Percentiles rank a stretch among this genome's conserved stretches.
Evolutionary conservation across 2,797 vertebrate genomes (phyloP).

Genomic region (Heliangelus exortis): DNA sequence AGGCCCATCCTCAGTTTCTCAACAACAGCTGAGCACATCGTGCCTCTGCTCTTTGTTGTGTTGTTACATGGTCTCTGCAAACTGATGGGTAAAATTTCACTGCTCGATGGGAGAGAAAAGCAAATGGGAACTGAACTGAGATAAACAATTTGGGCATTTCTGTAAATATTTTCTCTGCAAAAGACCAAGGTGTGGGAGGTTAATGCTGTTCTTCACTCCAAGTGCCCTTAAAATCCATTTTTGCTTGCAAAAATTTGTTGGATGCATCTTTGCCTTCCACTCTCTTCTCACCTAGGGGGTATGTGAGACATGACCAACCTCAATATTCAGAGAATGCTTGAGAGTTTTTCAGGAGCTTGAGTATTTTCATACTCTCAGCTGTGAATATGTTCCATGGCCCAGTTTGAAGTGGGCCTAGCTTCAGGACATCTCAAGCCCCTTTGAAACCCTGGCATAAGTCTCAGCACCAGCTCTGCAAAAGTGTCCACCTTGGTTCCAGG

Average conservation of each 20-base stretch:
- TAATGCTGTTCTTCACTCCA: not conserved
- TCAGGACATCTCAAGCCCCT: not conserved
- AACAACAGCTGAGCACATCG: not conserved
- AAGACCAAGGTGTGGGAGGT: not conserved
- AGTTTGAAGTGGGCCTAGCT: not conserved
- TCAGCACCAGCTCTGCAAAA: not conserved
- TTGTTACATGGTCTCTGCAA: accelerated
- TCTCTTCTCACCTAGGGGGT: not conserved
- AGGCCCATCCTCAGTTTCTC: not conserved
- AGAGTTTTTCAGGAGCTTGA: not conserved
- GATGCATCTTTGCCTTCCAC: not conserved
- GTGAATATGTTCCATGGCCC: not conserved
- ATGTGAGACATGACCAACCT: not conserved
- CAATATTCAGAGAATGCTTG: not conserved
- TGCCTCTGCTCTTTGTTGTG: not conserved
- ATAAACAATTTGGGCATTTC: not conserved
- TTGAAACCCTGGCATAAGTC: not conserved
- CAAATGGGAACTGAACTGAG: not conserved
- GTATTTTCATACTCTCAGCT: not conserved
- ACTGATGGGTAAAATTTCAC: not conserved
- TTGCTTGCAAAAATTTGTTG: not conserved
- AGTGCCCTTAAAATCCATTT: not conserved
- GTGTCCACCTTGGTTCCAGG: not conserved
- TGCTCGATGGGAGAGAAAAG: not conserved
- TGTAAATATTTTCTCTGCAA: not conserved